These are phyloP conservation scores for Chrosomus eos DNA, from an alignment of 2,797 vertebrate genomes.

Conservation along the genomic window DNA sequence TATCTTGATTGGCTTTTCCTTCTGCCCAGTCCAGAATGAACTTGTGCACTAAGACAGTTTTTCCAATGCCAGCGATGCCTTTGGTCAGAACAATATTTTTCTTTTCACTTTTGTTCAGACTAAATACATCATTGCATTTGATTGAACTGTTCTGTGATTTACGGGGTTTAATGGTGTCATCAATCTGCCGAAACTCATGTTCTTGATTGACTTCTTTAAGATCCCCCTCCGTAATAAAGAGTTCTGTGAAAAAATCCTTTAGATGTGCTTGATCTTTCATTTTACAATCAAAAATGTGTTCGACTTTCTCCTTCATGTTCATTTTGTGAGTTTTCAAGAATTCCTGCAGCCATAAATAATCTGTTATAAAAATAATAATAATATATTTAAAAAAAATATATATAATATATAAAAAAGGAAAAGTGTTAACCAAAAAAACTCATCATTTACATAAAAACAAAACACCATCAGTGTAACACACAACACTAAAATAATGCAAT, in stretches of 20 bases:
- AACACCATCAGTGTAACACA: no score
- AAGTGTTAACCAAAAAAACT: no score
- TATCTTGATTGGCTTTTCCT: not conserved
- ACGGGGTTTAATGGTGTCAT: not conserved
- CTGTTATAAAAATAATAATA: not conserved
- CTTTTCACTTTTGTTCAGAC: not conserved
- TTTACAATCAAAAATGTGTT: not conserved
- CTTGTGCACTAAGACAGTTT: not conserved
- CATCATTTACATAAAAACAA: no score
- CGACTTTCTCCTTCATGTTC: not conserved
- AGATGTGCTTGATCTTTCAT: not conserved
- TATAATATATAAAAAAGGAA: no score
- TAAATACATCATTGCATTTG: not conserved
- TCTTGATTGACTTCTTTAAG: not conserved
- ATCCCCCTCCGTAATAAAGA: not conserved
- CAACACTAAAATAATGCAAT: no score
- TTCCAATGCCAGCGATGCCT: not conserved
- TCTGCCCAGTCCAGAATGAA: constrained; percentile 1
- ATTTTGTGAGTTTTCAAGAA: not conserved
- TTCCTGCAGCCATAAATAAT: not conserved
- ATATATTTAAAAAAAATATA: not conserved
- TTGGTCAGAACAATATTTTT: not conserved
- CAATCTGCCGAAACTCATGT: not conserved
- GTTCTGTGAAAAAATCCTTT: not conserved
- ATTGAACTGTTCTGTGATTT: fast-evolving